A percentile compares a stretch with the other conserved stretches of the same genome.
phyloP scores from a whole-genome alignment of 30 jellyfish, hydroid and myxozoan species.

The Cassiopea andromeda region DNA sequence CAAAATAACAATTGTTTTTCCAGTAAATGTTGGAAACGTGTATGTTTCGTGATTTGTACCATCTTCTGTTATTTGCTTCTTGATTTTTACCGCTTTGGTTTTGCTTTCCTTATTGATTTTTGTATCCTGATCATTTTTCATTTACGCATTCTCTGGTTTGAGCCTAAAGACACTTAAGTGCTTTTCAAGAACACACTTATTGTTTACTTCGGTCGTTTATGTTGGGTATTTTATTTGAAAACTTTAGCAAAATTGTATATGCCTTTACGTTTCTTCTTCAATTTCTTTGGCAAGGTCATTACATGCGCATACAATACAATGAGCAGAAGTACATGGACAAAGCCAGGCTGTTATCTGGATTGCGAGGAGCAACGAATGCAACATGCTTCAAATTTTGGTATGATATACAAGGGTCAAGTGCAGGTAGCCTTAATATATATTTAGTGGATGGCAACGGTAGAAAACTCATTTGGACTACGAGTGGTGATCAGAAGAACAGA shows the following conservation, averaged over 20 bases:
- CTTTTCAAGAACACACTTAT: too few species aligned
- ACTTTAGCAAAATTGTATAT: neutral
- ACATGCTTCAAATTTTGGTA: slow-evolving; percentile 14
- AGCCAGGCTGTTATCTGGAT: neutral
- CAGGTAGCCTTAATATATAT: neutral
- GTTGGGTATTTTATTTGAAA: too few species aligned
- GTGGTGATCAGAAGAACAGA: neutral
- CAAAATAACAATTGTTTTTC: too few species aligned
- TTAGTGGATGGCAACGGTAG: neutral
- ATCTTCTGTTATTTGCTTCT: too few species aligned
- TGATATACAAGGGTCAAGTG: neutral
- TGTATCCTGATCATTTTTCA: too few species aligned
- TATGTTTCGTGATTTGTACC: too few species aligned
- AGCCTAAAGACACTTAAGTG: too few species aligned
- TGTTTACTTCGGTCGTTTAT: too few species aligned
- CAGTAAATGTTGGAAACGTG: too few species aligned
- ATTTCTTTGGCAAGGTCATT: neutral
- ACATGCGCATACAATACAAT: neutral
- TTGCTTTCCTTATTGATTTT: too few species aligned
- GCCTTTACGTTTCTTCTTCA: neutral
- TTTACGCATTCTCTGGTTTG: too few species aligned
- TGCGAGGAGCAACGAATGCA: neutral
- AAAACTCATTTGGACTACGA: neutral
- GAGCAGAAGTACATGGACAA: neutral
- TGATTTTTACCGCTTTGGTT: too few species aligned